Base-by-base conservation (phyloP, 2,113 vertebrate genomes). In the Tympanuchus pallidicinctus region DNA sequence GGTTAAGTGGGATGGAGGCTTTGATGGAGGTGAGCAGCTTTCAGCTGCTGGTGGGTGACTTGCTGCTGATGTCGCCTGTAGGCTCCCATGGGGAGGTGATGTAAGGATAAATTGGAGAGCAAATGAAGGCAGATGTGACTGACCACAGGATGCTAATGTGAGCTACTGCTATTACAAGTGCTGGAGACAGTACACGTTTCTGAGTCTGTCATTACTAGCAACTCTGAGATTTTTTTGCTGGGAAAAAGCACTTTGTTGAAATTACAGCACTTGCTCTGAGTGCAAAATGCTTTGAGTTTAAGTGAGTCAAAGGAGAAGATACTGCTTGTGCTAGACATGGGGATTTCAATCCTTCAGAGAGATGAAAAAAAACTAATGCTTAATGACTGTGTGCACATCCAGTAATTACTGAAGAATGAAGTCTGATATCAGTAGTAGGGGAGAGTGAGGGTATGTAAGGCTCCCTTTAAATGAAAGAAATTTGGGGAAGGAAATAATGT, bases 371-470 rank as follows among this genome's bases (percentile, higher is more conserved):
- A 78, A 63, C 66, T 95, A 90, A 85, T 67, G 38, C 57, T 96
- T 96, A 97, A 96, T 88, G 94, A 50, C 75, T 95, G 54, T 91
- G 63, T 92, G 80, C 60, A 79, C 70, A 96, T 95, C 82, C 75
- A 95, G 78, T 94, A 98, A 97, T 96, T 97, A 93, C 86, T 86
- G 85, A 94, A 85, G 96, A 94, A 94, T 93, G 89, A 93, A 79
- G 64, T 89, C 95, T 90, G 80, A 84, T 96, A 93, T 56, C 86
- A 88, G 60, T 72, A 73, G 32, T 61, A 90, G 17, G 82, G 50
- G 69, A 67, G 54, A 79, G 83, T 40, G 57, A 56, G 48, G 47
- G 69, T 88, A 30, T 74, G 43, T 77, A 86, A 89, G 81, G 64
- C 32, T 57, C 67, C 34, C 10, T 12, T 5, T 78, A 90, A 94